Evolutionary conservation across 2,888 invertebrate genomes (phyloP), one percentile per base, ranked within the genome.

Genomic region (Epistrophella euchroma): DNA sequence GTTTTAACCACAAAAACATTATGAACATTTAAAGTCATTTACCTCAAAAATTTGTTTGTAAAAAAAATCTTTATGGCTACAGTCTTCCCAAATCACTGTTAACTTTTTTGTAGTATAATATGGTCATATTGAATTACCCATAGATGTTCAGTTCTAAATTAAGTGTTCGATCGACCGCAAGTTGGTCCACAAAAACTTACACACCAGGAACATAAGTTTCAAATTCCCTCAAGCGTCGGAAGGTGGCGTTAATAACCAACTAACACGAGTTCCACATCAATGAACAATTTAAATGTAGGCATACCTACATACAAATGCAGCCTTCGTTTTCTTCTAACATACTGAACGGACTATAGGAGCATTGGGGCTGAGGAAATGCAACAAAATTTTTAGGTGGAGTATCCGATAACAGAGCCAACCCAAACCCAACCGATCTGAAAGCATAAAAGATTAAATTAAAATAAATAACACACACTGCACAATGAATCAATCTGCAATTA

Each of bases 401-500:
- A 81, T 85, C 85, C 76, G 76, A 76, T 85, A 76, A 68, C 76
- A 64, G 45, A 0, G 28, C 28, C 28, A 6, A n/a, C n/a, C n/a
- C n/a, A n/a, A n/a, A n/a, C n/a, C 28, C 50, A 19, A 40, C 66
- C n/a, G 50, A 77, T 56, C 11, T 19, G 17, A 45, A 45, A 17
- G 17, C 2, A 45, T 17, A 77, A 64, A 64, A 52, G 68, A 52
- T 68, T 35, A 83, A 83, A 83, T 73, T 77, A 72, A 78, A 83
- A 83, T 70, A 85, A 71, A 85, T 75, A 75, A 74, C 85, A 81
- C 76, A 70, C 72, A 68, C 68, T 68, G 52, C 50, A 81, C 85
- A 68, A 85, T 85, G 85, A 85, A 85, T 85, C 85, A 85, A 81
- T 76, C 81, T 56, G 76, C 85, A 85, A 85, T 85, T 85, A 85